Percentiles rank a stretch among this genome's conserved stretches.
Evolutionary conservation across 2,113 vertebrate species (phyloP).

Genomic region (Illadopsis cleaveri): DNA sequence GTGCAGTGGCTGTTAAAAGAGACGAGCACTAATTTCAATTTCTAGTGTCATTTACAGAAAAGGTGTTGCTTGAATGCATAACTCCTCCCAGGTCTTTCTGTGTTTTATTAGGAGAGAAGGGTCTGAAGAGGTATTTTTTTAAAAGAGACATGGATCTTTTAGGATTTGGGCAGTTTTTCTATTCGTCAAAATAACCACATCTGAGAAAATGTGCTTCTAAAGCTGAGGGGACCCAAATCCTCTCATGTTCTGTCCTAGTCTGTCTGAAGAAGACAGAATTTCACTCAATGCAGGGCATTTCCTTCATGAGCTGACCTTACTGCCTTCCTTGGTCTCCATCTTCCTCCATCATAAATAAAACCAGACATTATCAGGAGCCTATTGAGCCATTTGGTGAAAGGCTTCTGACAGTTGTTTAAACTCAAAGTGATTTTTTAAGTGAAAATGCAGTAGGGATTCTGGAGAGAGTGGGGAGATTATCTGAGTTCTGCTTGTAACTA

Average conservation of each 20-base stretch:
- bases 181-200: background rate
- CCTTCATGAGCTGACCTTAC: background rate
- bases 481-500: background rate
- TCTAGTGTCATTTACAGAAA: background rate
- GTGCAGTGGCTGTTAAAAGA: background rate
- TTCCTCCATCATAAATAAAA: constrained; percentile 15
- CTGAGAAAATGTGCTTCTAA: background rate
- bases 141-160: background rate
- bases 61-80: background rate
- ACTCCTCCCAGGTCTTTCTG: background rate
- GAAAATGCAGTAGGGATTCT: background rate
- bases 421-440: background rate
- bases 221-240: background rate
- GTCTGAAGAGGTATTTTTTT: background rate
- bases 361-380: background rate
- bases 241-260: background rate
- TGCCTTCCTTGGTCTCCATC: background rate
- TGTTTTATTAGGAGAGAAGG: background rate
- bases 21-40: background rate
- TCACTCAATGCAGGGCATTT: background rate
- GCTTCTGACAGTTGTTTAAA: constrained; percentile 38
- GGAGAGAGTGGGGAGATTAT: background rate
- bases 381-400: background rate
- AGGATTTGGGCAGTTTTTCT: background rate
- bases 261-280: background rate